Percentiles rank a stretch among this genome's conserved stretches.
Conservation (phyloP, 2,113 vertebrate genomes). For the Cyprinodon tularosa region DNA sequence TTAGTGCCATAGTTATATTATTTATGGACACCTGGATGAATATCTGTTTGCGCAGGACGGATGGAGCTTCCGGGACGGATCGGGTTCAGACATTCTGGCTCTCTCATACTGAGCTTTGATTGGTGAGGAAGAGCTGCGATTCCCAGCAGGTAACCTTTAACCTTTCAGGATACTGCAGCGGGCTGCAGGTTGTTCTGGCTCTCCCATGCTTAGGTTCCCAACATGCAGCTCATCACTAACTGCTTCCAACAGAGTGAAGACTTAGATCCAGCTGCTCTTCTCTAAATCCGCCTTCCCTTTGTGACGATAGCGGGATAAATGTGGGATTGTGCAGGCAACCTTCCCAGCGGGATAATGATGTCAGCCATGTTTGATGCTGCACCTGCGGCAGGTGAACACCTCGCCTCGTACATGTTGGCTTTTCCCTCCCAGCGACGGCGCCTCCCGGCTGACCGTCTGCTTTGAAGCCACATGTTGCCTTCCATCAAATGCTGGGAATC, state of each 20-base stretch:
- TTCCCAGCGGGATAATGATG: constrained; percentile 1
- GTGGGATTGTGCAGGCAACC: neutral
- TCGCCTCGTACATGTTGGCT: constrained; percentile 1
- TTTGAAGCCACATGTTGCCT: constrained; percentile 7
- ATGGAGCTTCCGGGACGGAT: no score
- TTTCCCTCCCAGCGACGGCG: constrained; percentile 10
- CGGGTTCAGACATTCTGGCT: no score
- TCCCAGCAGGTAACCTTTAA: neutral
- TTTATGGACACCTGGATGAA: no score
- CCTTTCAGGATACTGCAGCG: neutral
- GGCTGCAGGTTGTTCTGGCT: neutral
- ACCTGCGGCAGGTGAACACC: constrained; percentile 17
- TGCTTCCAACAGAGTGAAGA: neutral
- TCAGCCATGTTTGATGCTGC: constrained; percentile 2
- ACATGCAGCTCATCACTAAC: neutral
- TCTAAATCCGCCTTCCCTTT: constrained; percentile 19
- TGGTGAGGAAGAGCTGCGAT: no score
- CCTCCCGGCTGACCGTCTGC: constrained; percentile 23
- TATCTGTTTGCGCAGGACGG: no score
- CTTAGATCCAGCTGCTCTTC: neutral
- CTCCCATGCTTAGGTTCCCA: neutral
- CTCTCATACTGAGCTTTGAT: no score
- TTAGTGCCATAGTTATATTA: no score
- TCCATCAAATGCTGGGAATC: neutral
- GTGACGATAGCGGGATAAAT: constrained; percentile 17